Conservation (phyloP, 2,888 invertebrate genomes). For the Xanthostigma xanthostigma region DNA sequence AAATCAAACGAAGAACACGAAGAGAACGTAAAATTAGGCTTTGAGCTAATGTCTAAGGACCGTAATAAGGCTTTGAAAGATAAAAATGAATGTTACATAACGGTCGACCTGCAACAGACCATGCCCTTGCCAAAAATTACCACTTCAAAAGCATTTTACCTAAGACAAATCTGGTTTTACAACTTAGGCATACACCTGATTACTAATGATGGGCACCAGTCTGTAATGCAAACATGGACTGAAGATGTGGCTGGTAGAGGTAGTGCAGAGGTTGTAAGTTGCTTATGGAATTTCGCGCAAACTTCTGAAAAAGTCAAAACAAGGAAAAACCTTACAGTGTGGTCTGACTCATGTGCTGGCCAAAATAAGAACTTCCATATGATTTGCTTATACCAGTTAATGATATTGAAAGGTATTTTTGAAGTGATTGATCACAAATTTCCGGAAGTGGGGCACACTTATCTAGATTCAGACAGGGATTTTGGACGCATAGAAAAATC, state of each 20-base stretch:
- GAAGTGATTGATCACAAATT: slow-evolving; percentile 20
- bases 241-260: slow-evolving; percentile 16
- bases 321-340: slow-evolving; percentile 11
- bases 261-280: slow-evolving; percentile 14
- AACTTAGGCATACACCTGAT: no score
- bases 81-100: no score
- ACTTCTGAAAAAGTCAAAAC: slow-evolving; percentile 8
- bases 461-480: slow-evolving; percentile 19
- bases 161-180: no score
- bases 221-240: background rate
- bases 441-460: slow-evolving; percentile 20
- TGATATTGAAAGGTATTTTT: slow-evolving; percentile 17
- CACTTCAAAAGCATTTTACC: no score
- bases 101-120: no score
- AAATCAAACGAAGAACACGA: no score
- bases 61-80: no score
- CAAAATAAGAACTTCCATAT: slow-evolving; percentile 19
- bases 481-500: slow-evolving; percentile 20
- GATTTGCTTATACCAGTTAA: slow-evolving; percentile 15
- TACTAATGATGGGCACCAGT: no score
- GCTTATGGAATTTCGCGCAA: slow-evolving; percentile 10
- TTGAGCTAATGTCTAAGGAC: no score
- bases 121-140: no score
- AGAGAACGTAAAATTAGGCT: no score
- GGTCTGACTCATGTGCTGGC: slow-evolving; percentile 18